phyloP scores from a whole-genome alignment of 2,113 vertebrate species.

The Lepidothrix coronata region DNA sequence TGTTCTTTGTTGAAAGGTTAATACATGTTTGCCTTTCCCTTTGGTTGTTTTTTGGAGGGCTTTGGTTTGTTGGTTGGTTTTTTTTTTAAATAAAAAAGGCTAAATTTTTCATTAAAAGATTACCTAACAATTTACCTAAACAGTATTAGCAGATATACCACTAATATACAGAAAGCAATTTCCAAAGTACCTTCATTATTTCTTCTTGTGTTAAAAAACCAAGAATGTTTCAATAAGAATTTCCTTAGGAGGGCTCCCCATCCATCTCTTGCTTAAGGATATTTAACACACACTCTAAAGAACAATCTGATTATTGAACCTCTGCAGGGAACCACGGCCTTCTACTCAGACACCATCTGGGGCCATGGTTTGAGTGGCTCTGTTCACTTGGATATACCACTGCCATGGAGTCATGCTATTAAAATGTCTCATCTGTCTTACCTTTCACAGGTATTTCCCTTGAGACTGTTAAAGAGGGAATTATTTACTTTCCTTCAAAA shows the following conservation, averaged over 20 bases:
- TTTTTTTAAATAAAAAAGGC: not conserved
- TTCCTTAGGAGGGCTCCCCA: not conserved
- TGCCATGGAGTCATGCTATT: not conserved
- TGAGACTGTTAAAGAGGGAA: not conserved
- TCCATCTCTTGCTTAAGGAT: not conserved
- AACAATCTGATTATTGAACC: not conserved
- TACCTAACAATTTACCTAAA: not conserved
- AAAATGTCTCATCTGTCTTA: not conserved
- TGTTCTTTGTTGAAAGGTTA: not conserved
- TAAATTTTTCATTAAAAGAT: not conserved
- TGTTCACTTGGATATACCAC: not conserved
- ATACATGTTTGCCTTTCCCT: not conserved
- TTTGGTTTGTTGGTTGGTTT: not conserved
- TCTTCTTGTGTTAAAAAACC: not conserved
- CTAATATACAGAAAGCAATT: not conserved
- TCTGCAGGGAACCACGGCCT: not conserved
- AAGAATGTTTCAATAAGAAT: not conserved
- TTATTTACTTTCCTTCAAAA: not conserved
- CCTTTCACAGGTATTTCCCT: not conserved
- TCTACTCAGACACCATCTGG: not conserved
- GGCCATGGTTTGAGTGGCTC: not conserved
- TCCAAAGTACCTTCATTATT: not conserved
- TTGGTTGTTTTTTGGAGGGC: fast-evolving
- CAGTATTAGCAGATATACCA: not conserved
- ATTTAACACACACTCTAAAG: not conserved